Percentiles rank a stretch among this genome's conserved stretches.
These are phyloP conservation scores for Leptoclinus maculatus DNA, from an alignment of 2,797 vertebrate genomes.

Conservation along the genomic window DNA sequence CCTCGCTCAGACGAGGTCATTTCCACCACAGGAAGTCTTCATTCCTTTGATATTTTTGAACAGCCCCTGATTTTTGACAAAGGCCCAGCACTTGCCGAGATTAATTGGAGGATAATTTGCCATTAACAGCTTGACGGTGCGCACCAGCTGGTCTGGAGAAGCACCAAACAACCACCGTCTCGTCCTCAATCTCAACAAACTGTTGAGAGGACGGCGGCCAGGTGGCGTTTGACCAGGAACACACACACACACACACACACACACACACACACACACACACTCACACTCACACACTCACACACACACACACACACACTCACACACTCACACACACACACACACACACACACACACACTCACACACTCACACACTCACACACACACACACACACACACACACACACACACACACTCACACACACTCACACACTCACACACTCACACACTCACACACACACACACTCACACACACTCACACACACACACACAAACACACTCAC, in stretches of 20 bases:
- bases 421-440: no score
- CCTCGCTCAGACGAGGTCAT: neutral
- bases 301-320: neutral
- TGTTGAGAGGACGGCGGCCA: conserved; percentile 55
- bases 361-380: no score
- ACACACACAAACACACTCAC: conserved; percentile 28
- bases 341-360: neutral
- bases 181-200: conserved; percentile 50
- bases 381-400: conserved; percentile 13
- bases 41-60: no score
- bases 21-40: neutral
- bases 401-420: conserved; percentile 4
- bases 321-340: conserved; percentile 18
- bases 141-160: conserved; percentile 67
- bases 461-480: neutral
- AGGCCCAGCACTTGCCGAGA: conserved; percentile 44
- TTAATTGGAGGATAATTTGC: conserved; percentile 64
- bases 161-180: conserved; percentile 53
- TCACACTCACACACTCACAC: conserved; percentile 8
- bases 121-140: conserved; percentile 61
- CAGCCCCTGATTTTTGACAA: conserved; percentile 9
- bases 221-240: conserved; percentile 33
- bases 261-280: conserved; percentile 1
- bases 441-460: conserved; percentile 12
- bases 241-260: conserved; percentile 15